These are phyloP conservation scores for Calyptommatus sinebrachiatus DNA, from an alignment of 2,113 vertebrate genomes.

Conservation along the genomic window DNA sequence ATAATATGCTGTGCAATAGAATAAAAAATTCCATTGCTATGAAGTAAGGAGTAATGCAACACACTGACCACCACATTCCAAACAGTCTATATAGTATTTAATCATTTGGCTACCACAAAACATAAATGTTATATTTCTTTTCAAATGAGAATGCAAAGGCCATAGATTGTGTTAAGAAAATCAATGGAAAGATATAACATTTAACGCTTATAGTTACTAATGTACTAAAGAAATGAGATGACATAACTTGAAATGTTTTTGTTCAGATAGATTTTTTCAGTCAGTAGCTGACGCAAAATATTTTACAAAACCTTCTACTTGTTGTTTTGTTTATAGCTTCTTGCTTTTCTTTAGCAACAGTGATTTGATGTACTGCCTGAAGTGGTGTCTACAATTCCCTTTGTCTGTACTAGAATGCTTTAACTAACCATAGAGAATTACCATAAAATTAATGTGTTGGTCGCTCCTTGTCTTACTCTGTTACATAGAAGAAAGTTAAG, in stretches of 20 bases:
- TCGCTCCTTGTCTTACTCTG: background rate
- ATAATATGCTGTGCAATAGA: no score
- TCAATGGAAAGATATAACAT: no score
- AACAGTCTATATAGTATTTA: conserved; percentile 19
- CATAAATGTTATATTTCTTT: background rate
- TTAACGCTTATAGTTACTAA: background rate
- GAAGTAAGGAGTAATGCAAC: background rate
- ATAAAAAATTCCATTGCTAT: no score
- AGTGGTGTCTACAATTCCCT: background rate
- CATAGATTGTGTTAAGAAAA: no score
- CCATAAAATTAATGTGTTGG: background rate
- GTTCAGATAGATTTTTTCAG: background rate
- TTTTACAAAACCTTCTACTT: background rate
- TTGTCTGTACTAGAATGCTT: background rate
- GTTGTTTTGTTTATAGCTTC: background rate
- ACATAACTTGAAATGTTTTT: background rate
- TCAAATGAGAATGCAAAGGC: no score
- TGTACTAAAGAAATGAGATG: background rate
- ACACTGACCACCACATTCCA: background rate
- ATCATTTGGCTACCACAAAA: conserved; percentile 29
- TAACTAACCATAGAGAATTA: background rate
- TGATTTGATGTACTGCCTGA: background rate
- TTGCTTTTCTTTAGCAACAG: background rate
- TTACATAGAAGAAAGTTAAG: background rate
- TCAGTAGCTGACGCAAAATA: background rate